These are phyloP conservation scores for Zygothrica quintamaculata DNA, from an alignment of 2,888 invertebrate genomes.

Conservation along the genomic window DNA sequence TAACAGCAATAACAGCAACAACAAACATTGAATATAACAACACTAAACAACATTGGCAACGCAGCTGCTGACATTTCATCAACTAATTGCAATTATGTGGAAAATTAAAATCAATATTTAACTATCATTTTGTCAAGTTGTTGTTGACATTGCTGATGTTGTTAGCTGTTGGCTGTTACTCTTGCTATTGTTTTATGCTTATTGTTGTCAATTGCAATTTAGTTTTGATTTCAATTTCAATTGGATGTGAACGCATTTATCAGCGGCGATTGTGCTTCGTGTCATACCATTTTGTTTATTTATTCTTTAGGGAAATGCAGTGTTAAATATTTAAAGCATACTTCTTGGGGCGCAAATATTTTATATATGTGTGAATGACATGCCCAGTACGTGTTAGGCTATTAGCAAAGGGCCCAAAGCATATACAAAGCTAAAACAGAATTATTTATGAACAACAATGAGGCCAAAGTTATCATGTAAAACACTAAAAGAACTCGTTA, in stretches of 20 bases:
- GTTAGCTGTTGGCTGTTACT: constrained; percentile 1
- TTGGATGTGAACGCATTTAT: constrained; percentile 43
- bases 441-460: constrained; percentile 29
- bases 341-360: constrained; percentile 10
- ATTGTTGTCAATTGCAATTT: constrained; percentile 35
- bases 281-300: constrained; percentile 13
- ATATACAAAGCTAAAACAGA: constrained; percentile 13
- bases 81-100: constrained; percentile 70
- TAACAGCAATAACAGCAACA: background rate
- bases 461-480: constrained; percentile 14
- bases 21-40: constrained; percentile 7
- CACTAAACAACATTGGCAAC: constrained; percentile 6
- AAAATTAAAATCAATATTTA: constrained; percentile 68
- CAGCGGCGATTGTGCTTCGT: constrained; percentile 12
- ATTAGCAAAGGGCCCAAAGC: constrained; percentile 10
- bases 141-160: background rate
- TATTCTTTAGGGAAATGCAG: constrained; percentile 9
- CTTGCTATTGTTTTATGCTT: constrained; percentile 10
- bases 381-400: constrained; percentile 8
- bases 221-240: constrained; percentile 52
- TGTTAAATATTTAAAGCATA: constrained; percentile 37
- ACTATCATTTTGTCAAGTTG: constrained; percentile 37
- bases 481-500: constrained; percentile 11
- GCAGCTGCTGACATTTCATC: constrained; percentile 52
- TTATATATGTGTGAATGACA: background rate